Conservation (phyloP, 1,140 invertebrate species). For the Drosophila leontia region DNA sequence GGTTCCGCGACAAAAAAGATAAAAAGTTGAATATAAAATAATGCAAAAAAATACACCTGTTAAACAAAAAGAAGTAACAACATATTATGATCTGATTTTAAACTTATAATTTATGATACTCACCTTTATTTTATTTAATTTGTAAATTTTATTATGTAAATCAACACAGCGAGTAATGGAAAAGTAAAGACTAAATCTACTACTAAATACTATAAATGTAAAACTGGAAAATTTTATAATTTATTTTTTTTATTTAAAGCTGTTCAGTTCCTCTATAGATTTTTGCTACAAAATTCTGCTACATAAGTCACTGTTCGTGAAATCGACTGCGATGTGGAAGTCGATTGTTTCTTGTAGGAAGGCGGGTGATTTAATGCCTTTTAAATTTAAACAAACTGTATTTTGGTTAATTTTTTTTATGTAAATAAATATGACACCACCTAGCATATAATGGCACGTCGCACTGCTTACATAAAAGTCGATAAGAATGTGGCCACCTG, state of each 20-base stretch:
- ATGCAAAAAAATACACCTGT: too few relatives aligned
- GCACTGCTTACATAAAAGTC: constrained; percentile 18
- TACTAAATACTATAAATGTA: too few relatives aligned
- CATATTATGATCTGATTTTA: too few relatives aligned
- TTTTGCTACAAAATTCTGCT: not conserved
- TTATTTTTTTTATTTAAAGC: too few relatives aligned
- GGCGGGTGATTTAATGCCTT: not conserved
- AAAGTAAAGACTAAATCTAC: too few relatives aligned
- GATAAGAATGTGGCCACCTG: not conserved
- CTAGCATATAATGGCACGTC: not conserved
- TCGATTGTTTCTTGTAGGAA: too few relatives aligned
- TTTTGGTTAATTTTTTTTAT: not conserved
- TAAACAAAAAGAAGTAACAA: too few relatives aligned
- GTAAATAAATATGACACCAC: not conserved
- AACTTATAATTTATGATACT: too few relatives aligned
- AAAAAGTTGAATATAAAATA: not conserved
- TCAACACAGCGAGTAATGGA: too few relatives aligned
- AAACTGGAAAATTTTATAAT: too few relatives aligned
- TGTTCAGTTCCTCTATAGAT: not conserved
- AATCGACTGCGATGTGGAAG: not conserved
- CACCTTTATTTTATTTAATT: too few relatives aligned
- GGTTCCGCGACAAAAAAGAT: not conserved
- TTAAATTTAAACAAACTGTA: not conserved
- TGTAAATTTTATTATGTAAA: too few relatives aligned
- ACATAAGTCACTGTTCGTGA: not conserved